Percentiles rank a stretch among this genome's conserved stretches.
phyloP scores from a whole-genome alignment of 1,140 invertebrate species.

The Antheraea mylitta region DNA sequence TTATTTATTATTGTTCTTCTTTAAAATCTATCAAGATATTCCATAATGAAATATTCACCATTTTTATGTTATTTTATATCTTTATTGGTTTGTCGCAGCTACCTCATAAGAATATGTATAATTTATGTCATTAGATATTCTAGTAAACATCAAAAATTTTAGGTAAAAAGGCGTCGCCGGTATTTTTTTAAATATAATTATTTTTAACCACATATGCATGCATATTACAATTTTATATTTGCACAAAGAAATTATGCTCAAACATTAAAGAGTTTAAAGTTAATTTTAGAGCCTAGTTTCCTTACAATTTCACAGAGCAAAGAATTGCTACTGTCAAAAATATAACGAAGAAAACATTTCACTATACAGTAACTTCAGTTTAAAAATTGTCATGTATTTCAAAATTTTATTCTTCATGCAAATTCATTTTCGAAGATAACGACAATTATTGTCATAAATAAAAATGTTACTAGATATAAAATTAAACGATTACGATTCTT shows the following conservation, averaged over 20 bases:
- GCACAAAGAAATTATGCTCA: background rate
- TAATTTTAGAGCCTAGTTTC: background rate
- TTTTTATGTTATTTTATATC: background rate
- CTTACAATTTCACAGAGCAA: background rate
- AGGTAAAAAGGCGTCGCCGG: background rate
- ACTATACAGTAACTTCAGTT: background rate
- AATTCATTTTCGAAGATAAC: too few species aligned
- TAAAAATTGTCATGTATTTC: too few species aligned
- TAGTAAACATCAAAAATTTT: background rate
- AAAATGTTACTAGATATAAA: too few species aligned
- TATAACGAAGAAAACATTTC: background rate
- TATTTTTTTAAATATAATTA: background rate
- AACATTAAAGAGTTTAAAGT: background rate
- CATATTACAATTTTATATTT: too few species aligned
- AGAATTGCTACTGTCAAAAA: background rate
- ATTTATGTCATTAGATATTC: background rate
- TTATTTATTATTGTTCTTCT: background rate
- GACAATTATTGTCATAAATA: too few species aligned
- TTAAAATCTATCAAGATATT: background rate
- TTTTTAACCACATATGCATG: background rate
- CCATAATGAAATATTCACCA: background rate
- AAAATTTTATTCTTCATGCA: too few species aligned
- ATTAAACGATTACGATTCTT: too few species aligned
- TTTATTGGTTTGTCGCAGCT: background rate
- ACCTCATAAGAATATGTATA: background rate